Conservation (phyloP, 37 sponge, comb jelly and placozoan species). For the Cladorhizidae sp. region DNA sequence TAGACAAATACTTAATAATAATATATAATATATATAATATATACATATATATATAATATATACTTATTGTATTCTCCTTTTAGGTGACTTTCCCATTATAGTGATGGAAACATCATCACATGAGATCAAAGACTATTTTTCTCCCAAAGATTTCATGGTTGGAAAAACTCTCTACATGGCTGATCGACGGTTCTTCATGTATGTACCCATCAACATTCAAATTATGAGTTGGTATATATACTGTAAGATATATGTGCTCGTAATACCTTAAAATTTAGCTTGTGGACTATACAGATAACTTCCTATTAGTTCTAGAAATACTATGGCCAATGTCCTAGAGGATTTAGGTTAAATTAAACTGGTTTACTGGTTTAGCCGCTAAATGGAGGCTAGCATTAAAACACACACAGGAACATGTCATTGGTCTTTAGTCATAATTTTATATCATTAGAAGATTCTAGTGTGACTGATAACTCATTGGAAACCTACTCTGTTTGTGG, state of each 20-base stretch:
- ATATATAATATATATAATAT: background rate
- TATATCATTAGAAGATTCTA: too few relatives aligned
- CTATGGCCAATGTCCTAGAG: too few relatives aligned
- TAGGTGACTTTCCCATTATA: conserved; percentile 82
- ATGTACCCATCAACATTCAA: background rate
- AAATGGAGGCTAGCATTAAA: too few relatives aligned
- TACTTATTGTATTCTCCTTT: background rate
- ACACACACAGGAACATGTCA: too few relatives aligned
- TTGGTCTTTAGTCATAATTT: too few relatives aligned
- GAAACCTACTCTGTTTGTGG: too few relatives aligned
- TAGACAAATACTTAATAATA: background rate
- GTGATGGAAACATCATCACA: conserved; percentile 89
- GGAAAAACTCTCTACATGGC: conserved; percentile 87
- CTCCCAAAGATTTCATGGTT: conserved; percentile 85
- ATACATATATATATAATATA: background rate
- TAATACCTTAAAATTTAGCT: too few relatives aligned
- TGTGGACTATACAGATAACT: background rate
- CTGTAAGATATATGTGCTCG: too few relatives aligned
- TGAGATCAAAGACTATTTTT: conserved; percentile 92
- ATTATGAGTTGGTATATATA: too few relatives aligned
- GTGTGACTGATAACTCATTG: too few relatives aligned
- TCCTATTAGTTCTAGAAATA: background rate
- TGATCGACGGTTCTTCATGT: conserved; percentile 91
- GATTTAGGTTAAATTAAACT: too few relatives aligned
- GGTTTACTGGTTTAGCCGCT: too few relatives aligned